Percentiles rank a stretch among this genome's conserved stretches.
phyloP scores from a whole-genome alignment of 2,113 vertebrate genomes.

The Siniperca knerii region DNA sequence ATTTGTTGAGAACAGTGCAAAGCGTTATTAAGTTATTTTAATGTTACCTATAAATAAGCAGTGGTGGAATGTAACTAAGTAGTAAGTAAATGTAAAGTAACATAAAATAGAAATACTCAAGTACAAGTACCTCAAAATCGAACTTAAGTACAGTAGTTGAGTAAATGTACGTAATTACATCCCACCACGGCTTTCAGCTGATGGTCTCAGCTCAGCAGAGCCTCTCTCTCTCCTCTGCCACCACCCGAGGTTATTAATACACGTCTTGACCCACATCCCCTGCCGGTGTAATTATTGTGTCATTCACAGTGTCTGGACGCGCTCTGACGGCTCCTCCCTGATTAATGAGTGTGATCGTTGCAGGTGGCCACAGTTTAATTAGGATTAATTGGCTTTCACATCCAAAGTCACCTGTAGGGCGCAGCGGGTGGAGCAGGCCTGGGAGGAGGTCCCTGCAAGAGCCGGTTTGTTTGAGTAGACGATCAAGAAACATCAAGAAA shows the following conservation, averaged over 20 bases:
- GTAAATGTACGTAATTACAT: too few relatives aligned
- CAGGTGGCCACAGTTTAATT: slow-evolving; percentile 57
- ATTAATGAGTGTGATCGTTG: slow-evolving; percentile 65
- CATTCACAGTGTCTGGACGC: slow-evolving; percentile 37
- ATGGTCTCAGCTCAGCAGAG: slow-evolving; percentile 1
- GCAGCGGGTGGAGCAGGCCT: slow-evolving; percentile 39
- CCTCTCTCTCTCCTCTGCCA: background rate
- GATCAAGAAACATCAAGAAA: background rate
- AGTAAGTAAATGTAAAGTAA: too few relatives aligned
- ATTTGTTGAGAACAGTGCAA: too few relatives aligned
- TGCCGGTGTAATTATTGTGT: slow-evolving; percentile 60
- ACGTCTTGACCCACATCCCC: slow-evolving; percentile 33
- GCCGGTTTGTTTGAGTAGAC: background rate
- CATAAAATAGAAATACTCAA: too few relatives aligned
- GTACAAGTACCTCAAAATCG: too few relatives aligned
- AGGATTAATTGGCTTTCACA: slow-evolving; percentile 70
- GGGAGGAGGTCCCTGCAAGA: background rate
- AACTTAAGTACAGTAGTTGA: too few relatives aligned
- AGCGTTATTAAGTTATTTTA: too few relatives aligned
- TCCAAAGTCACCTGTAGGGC: slow-evolving; percentile 72
- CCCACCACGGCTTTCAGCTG: too few relatives aligned
- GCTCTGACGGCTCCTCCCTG: slow-evolving; percentile 50
- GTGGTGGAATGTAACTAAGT: too few relatives aligned
- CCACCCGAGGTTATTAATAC: slow-evolving; percentile 46
- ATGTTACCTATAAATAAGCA: too few relatives aligned